These are phyloP conservation scores for Pionites leucogaster DNA, from an alignment of 2,113 vertebrate genomes.

Conservation along the genomic window DNA sequence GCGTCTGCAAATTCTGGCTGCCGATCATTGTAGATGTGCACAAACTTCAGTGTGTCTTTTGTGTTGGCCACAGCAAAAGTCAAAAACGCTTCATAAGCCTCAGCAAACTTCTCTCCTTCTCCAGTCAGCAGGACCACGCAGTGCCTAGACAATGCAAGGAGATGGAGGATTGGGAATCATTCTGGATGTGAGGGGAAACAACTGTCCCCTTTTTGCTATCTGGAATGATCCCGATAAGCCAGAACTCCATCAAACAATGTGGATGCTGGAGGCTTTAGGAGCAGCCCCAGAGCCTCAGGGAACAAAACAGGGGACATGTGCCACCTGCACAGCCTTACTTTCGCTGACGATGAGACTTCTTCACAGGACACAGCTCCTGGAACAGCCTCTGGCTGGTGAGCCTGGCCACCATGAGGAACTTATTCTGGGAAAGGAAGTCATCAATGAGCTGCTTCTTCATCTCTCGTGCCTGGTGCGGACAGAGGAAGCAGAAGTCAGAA, in stretches of 20 bases:
- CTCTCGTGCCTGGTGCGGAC: conserved; percentile 81
- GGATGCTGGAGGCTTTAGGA: neutral
- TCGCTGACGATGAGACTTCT: conserved; percentile 91
- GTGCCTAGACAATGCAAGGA: conserved; percentile 72
- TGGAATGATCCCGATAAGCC: neutral
- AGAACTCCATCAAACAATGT: neutral
- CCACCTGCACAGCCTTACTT: conserved; percentile 77
- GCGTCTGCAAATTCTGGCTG: conserved; percentile 85
- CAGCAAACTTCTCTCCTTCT: conserved; percentile 76
- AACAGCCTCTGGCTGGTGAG: conserved; percentile 93
- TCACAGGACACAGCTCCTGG: conserved; percentile 92
- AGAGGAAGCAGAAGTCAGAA: neutral
- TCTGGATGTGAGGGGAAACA: neutral
- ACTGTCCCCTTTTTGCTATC: neutral
- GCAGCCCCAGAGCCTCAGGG: neutral
- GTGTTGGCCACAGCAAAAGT: conserved; percentile 87
- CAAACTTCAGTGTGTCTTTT: conserved; percentile 87
- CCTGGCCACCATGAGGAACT: conserved; percentile 88
- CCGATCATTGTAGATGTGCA: conserved; percentile 83
- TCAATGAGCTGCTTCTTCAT: conserved; percentile 95
- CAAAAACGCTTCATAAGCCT: conserved; percentile 85
- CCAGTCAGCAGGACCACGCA: conserved; percentile 88
- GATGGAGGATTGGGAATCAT: neutral
- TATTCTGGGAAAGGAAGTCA: conserved; percentile 93
- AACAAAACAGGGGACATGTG: accelerated